Evolutionary conservation across 2,113 vertebrate genomes (phyloP).

Genomic region (Sula dactylatra): DNA sequence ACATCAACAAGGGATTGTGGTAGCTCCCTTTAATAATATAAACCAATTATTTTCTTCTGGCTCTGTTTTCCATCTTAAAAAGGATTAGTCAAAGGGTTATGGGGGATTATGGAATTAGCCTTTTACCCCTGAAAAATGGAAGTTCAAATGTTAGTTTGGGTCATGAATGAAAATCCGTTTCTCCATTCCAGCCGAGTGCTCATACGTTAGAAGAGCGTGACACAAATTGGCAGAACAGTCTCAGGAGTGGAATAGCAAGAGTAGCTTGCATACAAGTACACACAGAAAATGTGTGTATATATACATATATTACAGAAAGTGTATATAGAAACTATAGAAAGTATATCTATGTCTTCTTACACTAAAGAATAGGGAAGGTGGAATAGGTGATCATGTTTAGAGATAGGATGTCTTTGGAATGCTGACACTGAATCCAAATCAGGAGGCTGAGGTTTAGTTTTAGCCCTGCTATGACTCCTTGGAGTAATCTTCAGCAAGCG

Average conservation of each 20-base stretch:
- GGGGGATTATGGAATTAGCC: slow-evolving; percentile 1
- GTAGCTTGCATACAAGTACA: background rate
- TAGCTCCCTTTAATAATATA: slow-evolving; percentile 1
- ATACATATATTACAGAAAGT: background rate
- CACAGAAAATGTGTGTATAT: background rate
- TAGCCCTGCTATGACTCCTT: background rate
- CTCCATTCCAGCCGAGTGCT: background rate
- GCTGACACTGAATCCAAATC: background rate
- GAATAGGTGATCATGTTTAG: background rate
- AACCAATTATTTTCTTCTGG: slow-evolving; percentile 34
- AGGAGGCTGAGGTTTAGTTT: background rate
- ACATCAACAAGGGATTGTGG: background rate
- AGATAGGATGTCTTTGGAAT: background rate
- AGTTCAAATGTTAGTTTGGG: background rate
- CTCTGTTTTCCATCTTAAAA: slow-evolving; percentile 18
- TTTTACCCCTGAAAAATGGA: slow-evolving; percentile 24
- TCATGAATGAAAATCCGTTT: slow-evolving; percentile 9
- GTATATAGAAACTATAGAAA: background rate
- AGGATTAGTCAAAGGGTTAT: slow-evolving; percentile 8
- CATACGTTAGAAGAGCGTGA: background rate
- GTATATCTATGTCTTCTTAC: background rate
- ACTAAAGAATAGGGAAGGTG: background rate
- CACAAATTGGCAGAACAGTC: background rate
- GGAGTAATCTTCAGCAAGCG: background rate
- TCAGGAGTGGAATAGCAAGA: background rate